phyloP scores from a whole-genome alignment of 2,888 invertebrate genomes.

The Cinara cedri region DNA sequence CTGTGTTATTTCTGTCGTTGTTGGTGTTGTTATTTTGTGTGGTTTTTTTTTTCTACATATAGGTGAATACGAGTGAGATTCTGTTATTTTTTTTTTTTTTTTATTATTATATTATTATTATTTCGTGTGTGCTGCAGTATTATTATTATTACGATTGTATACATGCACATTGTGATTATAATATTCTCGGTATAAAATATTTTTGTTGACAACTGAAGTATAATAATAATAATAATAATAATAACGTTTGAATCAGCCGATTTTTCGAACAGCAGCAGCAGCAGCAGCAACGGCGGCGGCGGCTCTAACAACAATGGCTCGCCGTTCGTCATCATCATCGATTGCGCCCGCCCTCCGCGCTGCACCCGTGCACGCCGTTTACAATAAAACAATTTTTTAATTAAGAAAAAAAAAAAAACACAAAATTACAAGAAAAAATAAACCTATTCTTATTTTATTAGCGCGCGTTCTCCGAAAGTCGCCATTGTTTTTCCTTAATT shows the following conservation, averaged over 20 bases:
- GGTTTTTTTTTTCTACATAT: neutral
- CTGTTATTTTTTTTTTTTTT: neutral
- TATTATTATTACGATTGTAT: too few relatives aligned
- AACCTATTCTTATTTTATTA: neutral
- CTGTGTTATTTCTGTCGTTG: slow-evolving; percentile 15
- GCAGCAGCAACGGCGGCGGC: neutral
- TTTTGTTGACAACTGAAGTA: slow-evolving; percentile 20
- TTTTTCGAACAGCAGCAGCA: slow-evolving; percentile 15
- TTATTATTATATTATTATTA: neutral
- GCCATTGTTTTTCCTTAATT: slow-evolving; percentile 23
- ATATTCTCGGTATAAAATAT: slow-evolving; percentile 36
- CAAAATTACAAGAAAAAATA: neutral
- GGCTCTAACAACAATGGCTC: slow-evolving; percentile 16
- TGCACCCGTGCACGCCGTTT: neutral
- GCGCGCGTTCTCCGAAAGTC: slow-evolving; percentile 38
- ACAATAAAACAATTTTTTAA: slow-evolving; percentile 8
- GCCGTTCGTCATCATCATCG: slow-evolving; percentile 1
- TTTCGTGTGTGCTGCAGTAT: neutral
- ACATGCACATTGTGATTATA: slow-evolving; percentile 12
- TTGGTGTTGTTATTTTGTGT: too few relatives aligned
- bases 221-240: slow-evolving; percentile 3
- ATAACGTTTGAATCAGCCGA: slow-evolving; percentile 49
- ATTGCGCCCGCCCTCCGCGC: too few relatives aligned
- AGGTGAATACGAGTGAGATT: slow-evolving; percentile 11
- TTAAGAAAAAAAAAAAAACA: slow-evolving; percentile 21